A percentile compares a stretch with the other conserved stretches of the same genome.
phyloP scores from a whole-genome alignment of 2,888 invertebrate genomes.

The Eutolmus rufibarbis region DNA sequence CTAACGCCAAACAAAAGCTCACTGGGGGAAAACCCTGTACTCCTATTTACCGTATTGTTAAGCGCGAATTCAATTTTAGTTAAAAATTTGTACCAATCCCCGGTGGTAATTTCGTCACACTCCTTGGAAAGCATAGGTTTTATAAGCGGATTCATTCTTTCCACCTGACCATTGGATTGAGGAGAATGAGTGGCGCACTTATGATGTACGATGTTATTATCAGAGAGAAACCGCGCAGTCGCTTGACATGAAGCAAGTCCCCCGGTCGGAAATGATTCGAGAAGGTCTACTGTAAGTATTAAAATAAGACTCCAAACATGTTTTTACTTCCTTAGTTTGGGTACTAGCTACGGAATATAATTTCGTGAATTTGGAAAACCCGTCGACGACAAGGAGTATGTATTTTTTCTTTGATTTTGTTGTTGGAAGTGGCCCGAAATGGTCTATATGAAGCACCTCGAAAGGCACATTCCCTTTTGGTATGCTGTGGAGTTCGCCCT shows the following conservation, averaged over 20 bases:
- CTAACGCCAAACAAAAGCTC: neutral
- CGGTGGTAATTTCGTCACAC: neutral
- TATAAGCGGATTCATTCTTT: constrained; percentile 10
- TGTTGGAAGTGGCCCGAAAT: constrained; percentile 53
- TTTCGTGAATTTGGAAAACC: constrained; percentile 56
- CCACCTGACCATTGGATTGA: constrained; percentile 39
- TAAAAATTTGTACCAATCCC: constrained; percentile 45
- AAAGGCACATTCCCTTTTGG: constrained; percentile 52
- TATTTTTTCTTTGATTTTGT: constrained; percentile 53
- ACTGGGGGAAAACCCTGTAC: constrained; percentile 47
- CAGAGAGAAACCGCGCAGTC: constrained; percentile 15
- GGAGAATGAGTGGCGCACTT: constrained; percentile 35
- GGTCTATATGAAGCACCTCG: constrained; percentile 43
- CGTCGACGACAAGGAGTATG: constrained; percentile 56
- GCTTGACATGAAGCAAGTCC: constrained; percentile 53
- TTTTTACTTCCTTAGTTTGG: too few species aligned
- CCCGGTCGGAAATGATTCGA: constrained; percentile 57
- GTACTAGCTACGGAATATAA: constrained; percentile 54
- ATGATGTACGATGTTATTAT: constrained; percentile 37
- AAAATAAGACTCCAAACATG: constrained; percentile 48
- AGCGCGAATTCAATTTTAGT: constrained; percentile 49
- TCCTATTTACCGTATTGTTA: constrained; percentile 51
- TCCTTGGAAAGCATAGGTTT: constrained; percentile 38
- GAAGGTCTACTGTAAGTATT: constrained; percentile 48
- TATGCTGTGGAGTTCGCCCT: constrained; percentile 51